Evolutionary conservation across 2,113 vertebrate species (phyloP), one percentile per base, ranked within the genome.

Genomic region (Diadophis punctatus): DNA sequence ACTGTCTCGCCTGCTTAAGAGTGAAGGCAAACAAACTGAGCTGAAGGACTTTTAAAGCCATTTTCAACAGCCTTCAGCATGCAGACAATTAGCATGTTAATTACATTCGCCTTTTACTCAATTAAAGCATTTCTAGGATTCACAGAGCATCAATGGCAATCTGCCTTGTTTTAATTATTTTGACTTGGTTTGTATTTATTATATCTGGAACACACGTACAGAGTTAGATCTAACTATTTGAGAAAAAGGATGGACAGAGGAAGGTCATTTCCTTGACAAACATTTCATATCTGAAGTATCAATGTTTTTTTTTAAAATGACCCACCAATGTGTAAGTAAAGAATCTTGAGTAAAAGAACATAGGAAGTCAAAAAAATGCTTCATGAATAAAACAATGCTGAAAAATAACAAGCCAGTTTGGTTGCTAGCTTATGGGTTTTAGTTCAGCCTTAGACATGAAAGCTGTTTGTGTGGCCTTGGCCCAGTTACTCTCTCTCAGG

Each of bases 11-110:
- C 93, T 96, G 91, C 95, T 97, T 96, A 94, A 96, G 95, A 96
- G 92, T 91, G 93, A 96, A 96, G 93, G 96, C 94, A 98, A 97
- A 97, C 95, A 97, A 96, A 97, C 95, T 94, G 96, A 93, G 96
- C 96, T 97, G 55, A 91, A 97, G 96, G 91, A 97, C 94, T 96
- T 98, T 96, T 96, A 93, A 97, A 97, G 95, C 93, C 96, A 96
- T 96, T 97, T 85, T 34, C 94, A 97, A 95, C 93, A 96, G 94
- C 52, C 90, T 92, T 97, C 97, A 96, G 91, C 96, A 96, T 95
- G 90, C 94, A 96, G 96, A 93, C 92, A 97, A 97, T 98, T 97
- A 97, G 91, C 92, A 96, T 97, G 94, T 91, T 97, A 97, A 97
- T 98, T 97, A 96, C 95, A 95, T 96, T 96, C 90, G 63, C 80